Base-by-base conservation (phyloP, 2,797 vertebrate genomes). In the Chaetodon trifasciatus region DNA sequence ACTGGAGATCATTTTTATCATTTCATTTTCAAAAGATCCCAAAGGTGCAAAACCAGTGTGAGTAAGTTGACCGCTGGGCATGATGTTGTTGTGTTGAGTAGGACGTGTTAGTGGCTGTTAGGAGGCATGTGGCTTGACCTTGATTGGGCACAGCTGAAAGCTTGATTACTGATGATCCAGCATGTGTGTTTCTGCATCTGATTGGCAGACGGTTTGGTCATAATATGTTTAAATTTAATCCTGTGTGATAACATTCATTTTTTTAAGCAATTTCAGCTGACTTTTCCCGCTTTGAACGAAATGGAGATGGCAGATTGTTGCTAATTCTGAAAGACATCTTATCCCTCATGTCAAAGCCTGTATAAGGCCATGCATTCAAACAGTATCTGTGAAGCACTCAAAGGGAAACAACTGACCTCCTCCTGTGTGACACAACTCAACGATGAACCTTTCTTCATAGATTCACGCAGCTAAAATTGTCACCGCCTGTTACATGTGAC, bases 101-200 rank as follows among this genome's bases (percentile, higher is more conserved):
- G 77, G 81, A 64, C 70, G 65, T 32, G 68, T 70, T 11, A 10
- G 40, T 62, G 69, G 37, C 76, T 81, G 78, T 32, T 58, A 1
- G 50, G 56, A 85, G 47, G 67, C 63, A 56, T 69, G 90, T 49
- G 57, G 50, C 28, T 78, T 32, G 47, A 76, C 74, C 82, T 86
- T 93, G 87, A 94, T 94, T 93, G 88, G 72, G 15, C 55, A 42
- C 94, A 95, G 91, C 92, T 94, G 94, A 84, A 55, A 58, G 58
- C 85, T 52, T 89, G 88, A 91, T 91, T 88, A 72, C 55, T 86
- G 82, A 85, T 75, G 70, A 85, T 40, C 83, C 83, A 62, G 71
- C 39, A 52, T 61, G 75, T 73, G 39, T 42, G 74, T 73, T 32
- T 62, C 77, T 81, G 61, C 47, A 42, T 82, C 49, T 87, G 83